Percentiles rank a stretch among this genome's conserved stretches.
Evolutionary conservation across 2,888 invertebrate genomes (phyloP).

Genomic region (Hydrotaea cyrtoneurina): DNA sequence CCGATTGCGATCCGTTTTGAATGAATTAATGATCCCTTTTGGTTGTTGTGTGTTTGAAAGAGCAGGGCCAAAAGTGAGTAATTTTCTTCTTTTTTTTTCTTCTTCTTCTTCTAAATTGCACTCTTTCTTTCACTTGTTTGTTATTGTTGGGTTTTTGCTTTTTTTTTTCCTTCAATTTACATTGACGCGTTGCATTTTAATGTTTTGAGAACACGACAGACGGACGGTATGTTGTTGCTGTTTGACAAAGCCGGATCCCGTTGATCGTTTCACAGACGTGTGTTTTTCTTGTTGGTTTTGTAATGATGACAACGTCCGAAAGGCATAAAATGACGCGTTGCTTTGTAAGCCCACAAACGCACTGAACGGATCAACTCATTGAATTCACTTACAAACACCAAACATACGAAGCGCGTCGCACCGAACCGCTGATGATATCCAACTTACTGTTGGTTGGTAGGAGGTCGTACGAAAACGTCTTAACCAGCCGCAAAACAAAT

Average conservation of each 20-base stretch:
- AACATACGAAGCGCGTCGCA: slow-evolving; percentile 30
- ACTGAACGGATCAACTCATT: slow-evolving; percentile 62
- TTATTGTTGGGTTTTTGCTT: neutral
- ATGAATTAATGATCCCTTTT: neutral
- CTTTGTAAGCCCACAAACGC: slow-evolving; percentile 63
- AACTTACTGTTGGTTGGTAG: no score
- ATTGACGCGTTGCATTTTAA: neutral
- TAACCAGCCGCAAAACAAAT: slow-evolving; percentile 16
- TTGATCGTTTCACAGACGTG: neutral
- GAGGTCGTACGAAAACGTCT: slow-evolving; percentile 2
- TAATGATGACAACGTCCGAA: slow-evolving; percentile 10
- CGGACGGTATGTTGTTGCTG: slow-evolving; percentile 15
- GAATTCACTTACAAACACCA: slow-evolving; percentile 57
- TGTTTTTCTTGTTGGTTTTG: neutral
- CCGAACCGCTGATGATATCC: neutral
- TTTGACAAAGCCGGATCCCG: slow-evolving; percentile 27
- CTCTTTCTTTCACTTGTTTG: neutral
- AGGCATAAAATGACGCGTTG: slow-evolving; percentile 64
- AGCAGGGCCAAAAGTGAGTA: no score
- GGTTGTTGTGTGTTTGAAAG: neutral
- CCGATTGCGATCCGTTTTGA: neutral
- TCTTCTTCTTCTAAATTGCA: slow-evolving; percentile 3
- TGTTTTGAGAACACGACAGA: slow-evolving; percentile 29
- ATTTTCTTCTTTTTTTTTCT: neutral
- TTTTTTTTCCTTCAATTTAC: neutral